Base-by-base conservation (phyloP, 2,888 invertebrate species). In the Aphrophora alni region DNA sequence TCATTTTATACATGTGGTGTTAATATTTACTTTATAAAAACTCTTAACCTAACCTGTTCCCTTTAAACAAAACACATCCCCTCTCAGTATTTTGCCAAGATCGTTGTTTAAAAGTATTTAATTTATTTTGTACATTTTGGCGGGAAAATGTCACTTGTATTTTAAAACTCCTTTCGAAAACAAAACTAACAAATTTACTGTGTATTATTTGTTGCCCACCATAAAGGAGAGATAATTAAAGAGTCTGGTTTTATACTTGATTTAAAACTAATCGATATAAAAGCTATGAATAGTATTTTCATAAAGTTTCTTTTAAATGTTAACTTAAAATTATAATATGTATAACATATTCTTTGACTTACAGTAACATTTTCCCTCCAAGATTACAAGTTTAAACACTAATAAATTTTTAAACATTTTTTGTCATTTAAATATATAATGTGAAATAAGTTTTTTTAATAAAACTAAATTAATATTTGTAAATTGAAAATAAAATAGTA, bases 1-100 rank as follows among this genome's bases (percentile, higher is more conserved):
- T 59, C 78, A 78, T 78, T 78, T 78, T 78, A 78, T 78, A 78
- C 78, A 78, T 78, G 78, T 78, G 78, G 72, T 78, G 78, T 78
- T 78, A 72, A 78, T 72, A 78, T 78, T 77, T 78, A 78, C 78
- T 72, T 78, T 51, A 78, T 59, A 59, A 59, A 59, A 59, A 59
- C 59, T 59, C 21, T 59, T n/a, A 59, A 59, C 59, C 59, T 59
- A 59, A 59, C 59, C 59, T 21, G 59, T 59, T 59, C 59, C 59
- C 59, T 59, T 59, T 59, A 59, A 59, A 59, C 12, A 21, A 7
- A 59, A 21, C 1, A 21, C 59, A 33, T 21, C 21, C 59, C 59
- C 59, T 21, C 10, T 44, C 44, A 44, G 21, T 21, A 59, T 21
- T n/a, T 21, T 21, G 21, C 33, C 59, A 21, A 21, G n/a, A 7